Percentiles rank a stretch among this genome's conserved stretches.
Conservation (phyloP, 2,888 invertebrate species). For the Lithophane socia region DNA sequence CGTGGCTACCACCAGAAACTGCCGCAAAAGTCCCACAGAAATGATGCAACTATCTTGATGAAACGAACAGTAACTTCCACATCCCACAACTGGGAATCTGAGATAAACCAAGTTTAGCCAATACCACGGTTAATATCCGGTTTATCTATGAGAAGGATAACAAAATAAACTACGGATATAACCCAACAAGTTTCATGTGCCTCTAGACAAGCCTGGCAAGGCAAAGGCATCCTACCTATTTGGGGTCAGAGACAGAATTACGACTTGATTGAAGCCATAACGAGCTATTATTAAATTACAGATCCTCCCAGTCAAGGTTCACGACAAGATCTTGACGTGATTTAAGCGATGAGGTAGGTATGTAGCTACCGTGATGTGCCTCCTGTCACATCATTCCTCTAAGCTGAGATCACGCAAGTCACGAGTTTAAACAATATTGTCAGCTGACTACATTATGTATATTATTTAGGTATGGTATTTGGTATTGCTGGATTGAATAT, state of each 20-base stretch:
- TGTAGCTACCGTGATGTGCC: neutral
- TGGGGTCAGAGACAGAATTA: constrained; percentile 34
- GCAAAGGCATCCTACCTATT: neutral
- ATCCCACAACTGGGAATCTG: neutral
- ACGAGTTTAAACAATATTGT: constrained; percentile 7
- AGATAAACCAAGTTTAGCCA: neutral
- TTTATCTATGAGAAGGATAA: neutral
- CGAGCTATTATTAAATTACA: constrained; percentile 49
- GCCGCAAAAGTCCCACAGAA: neutral
- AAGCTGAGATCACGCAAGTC: constrained; percentile 33
- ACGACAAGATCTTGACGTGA: constrained; percentile 44
- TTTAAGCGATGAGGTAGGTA: constrained; percentile 42
- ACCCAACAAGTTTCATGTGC: neutral
- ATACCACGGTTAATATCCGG: neutral
- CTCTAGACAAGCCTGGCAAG: neutral
- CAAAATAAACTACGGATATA: constrained; percentile 3
- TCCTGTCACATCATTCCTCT: constrained; percentile 4
- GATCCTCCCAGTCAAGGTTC: constrained; percentile 37
- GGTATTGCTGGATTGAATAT: neutral
- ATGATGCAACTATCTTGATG: neutral
- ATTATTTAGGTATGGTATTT: neutral
- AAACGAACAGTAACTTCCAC: neutral
- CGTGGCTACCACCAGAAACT: neutral
- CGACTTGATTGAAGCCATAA: constrained; percentile 30
- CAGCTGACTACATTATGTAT: neutral